A percentile compares a stretch with the other conserved stretches of the same genome.
Conservation (phyloP, 2,888 invertebrate species). For the Eremobia ochroleuca region DNA sequence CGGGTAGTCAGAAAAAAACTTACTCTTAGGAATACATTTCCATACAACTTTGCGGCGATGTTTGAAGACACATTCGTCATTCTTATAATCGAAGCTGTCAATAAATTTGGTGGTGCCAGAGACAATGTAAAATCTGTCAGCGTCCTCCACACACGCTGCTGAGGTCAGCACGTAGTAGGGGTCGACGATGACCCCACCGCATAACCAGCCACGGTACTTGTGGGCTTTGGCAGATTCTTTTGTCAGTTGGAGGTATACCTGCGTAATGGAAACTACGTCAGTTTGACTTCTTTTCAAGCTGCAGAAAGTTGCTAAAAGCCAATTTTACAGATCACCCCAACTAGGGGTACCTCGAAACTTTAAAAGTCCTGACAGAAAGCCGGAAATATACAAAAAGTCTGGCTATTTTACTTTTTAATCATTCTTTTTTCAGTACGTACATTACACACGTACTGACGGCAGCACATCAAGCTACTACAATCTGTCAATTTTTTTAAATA, state of each 20-base stretch:
- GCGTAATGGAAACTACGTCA: conserved; percentile 7
- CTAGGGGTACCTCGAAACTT: no score
- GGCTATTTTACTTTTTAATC: no score
- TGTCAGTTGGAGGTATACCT: conserved; percentile 87
- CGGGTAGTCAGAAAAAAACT: conserved; percentile 64
- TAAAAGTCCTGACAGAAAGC: no score
- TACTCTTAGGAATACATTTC: conserved; percentile 89
- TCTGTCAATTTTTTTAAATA: no score
- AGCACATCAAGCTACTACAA: no score
- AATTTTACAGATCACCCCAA: no score
- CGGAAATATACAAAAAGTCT: no score
- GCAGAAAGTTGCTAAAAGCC: no score
- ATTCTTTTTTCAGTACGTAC: no score
- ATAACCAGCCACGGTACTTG: conserved; percentile 87
- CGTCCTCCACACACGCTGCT: conserved; percentile 88
- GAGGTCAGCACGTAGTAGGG: conserved; percentile 85
- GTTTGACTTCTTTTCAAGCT: no score
- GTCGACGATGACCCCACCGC: conserved; percentile 86
- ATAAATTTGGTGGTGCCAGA: conserved; percentile 85
- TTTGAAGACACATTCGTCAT: conserved; percentile 83
- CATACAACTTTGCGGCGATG: conserved; percentile 85
- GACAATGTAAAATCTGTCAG: conserved; percentile 87
- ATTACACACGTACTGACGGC: no score
- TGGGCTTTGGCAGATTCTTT: conserved; percentile 87
- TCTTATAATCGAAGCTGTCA: conserved; percentile 85